phyloP scores from a whole-genome alignment of 2,113 vertebrate genomes.

The Poecilia latipinna region DNA sequence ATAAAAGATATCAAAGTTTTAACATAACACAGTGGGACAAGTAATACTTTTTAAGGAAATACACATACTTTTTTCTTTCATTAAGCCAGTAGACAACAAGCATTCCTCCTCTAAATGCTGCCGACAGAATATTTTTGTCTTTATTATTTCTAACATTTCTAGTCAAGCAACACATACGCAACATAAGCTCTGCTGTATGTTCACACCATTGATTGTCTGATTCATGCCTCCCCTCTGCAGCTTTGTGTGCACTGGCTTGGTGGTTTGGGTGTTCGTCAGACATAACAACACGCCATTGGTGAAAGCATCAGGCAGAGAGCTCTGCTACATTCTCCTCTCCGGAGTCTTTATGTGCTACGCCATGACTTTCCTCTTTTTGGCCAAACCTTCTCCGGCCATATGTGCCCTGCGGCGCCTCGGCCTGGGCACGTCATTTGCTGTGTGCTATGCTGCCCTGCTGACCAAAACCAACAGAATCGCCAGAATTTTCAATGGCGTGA shows the following conservation, averaged over 20 bases:
- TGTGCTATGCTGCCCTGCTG: slow-evolving; percentile 96
- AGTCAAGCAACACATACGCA: background rate
- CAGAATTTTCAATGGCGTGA: slow-evolving; percentile 94
- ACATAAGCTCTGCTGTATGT: background rate
- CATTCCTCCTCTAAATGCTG: background rate
- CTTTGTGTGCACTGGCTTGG: slow-evolving; percentile 91
- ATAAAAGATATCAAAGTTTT: background rate
- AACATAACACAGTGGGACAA: background rate
- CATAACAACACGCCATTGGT: slow-evolving; percentile 95
- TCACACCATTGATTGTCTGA: background rate
- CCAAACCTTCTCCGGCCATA: slow-evolving; percentile 94
- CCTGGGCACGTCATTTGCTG: slow-evolving; percentile 93
- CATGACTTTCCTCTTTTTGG: slow-evolving; percentile 98
- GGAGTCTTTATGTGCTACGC: slow-evolving; percentile 96
- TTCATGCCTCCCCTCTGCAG: slow-evolving; percentile 29
- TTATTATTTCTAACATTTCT: background rate
- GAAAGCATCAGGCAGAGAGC: slow-evolving; percentile 95
- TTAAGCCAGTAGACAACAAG: background rate
- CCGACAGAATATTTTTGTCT: background rate
- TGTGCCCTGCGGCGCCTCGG: slow-evolving; percentile 92
- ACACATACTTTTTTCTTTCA: background rate
- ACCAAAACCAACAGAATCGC: slow-evolving; percentile 99
- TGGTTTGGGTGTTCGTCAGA: slow-evolving; percentile 91
- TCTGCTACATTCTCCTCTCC: slow-evolving; percentile 94
- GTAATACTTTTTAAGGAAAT: too few species aligned